Evolutionary conservation across 1,140 invertebrate genomes (phyloP).

Genomic region (Eupristina koningsbergeri): DNA sequence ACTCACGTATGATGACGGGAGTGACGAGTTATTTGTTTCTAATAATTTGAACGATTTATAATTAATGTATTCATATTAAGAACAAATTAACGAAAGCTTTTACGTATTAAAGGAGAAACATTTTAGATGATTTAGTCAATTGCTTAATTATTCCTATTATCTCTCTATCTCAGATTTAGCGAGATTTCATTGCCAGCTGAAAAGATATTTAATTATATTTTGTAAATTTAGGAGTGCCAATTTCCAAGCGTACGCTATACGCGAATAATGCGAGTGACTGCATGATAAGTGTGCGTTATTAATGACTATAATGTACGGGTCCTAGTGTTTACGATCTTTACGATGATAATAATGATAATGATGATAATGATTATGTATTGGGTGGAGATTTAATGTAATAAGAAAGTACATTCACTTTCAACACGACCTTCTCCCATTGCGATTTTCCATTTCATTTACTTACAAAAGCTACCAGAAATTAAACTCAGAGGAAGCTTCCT

Average conservation of each 20-base stretch:
- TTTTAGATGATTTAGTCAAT: neutral
- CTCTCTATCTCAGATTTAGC: conserved; percentile 14
- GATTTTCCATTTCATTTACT: neutral
- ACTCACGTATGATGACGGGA: neutral
- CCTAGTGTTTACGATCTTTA: no score
- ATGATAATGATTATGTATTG: neutral
- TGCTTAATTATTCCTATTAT: conserved; percentile 29
- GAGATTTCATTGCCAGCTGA: conserved; percentile 29
- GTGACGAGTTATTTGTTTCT: neutral
- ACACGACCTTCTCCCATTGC: neutral
- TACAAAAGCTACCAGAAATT: neutral
- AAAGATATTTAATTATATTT: conserved; percentile 31
- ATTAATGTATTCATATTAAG: conserved; percentile 1
- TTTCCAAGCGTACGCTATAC: neutral
- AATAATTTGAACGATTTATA: conserved; percentile 4
- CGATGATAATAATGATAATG: neutral
- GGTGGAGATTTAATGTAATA: neutral
- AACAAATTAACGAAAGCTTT: neutral
- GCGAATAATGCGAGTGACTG: neutral
- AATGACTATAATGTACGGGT: neutral
- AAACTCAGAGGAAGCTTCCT: neutral
- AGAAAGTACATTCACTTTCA: conserved; percentile 7
- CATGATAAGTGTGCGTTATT: neutral
- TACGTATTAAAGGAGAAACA: neutral
- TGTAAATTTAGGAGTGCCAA: conserved; percentile 44